A percentile compares a stretch with the other conserved stretches of the same genome.
phyloP scores from a whole-genome alignment of 30 jellyfish, hydroid and myxozoan genomes.

The Morbakka virulenta region DNA sequence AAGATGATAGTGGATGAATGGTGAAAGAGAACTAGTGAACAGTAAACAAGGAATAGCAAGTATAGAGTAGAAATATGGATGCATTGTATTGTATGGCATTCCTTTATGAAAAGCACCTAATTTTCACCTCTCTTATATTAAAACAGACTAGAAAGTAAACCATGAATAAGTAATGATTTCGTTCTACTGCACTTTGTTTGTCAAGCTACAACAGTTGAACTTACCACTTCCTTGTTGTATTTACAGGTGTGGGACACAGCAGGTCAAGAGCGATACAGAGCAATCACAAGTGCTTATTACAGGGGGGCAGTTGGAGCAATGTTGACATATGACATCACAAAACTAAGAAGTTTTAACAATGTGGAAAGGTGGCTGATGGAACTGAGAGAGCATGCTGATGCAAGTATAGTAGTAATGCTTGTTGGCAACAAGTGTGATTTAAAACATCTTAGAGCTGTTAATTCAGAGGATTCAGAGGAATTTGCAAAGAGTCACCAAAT shows the following conservation, averaged over 20 bases:
- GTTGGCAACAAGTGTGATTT: constrained; percentile 92
- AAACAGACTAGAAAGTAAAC: no score
- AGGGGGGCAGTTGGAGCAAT: constrained; percentile 99
- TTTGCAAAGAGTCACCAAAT: constrained; percentile 86
- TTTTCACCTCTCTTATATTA: no score
- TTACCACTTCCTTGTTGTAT: no score
- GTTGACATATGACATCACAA: constrained; percentile 90
- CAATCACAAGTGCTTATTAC: constrained; percentile 95
- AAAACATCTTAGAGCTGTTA: constrained; percentile 94
- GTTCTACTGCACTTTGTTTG: no score
- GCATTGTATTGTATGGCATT: no score
- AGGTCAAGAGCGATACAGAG: constrained; percentile 98
- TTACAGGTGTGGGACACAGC: constrained; percentile 98
- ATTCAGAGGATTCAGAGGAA: constrained; percentile 93
- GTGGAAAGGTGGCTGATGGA: constrained; percentile 90
- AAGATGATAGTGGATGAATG: no score
- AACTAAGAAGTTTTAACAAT: constrained; percentile 74
- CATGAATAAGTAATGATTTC: no score
- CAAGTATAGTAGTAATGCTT: constrained; percentile 81
- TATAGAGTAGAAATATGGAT: no score
- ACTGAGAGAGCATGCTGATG: constrained; percentile 94
- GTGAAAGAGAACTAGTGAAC: no score
- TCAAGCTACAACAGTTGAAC: no score
- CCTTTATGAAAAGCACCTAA: no score
- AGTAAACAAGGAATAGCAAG: no score